Evolutionary conservation across 2,113 vertebrate species (phyloP).

Genomic region (Raja brachyura): DNA sequence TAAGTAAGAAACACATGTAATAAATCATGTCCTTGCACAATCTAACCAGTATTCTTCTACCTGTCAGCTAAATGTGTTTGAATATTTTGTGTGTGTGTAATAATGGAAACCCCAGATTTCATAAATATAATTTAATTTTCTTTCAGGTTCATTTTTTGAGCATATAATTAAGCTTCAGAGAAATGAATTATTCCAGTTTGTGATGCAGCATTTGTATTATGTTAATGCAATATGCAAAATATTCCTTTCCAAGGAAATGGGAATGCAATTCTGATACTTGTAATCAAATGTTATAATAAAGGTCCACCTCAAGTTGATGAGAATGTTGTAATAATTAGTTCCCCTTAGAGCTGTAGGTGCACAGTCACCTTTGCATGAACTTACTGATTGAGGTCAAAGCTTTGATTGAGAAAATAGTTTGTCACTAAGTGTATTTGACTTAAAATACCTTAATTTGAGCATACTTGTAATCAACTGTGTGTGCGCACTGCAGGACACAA

Average conservation of each 20-base stretch:
- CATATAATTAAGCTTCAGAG: not conserved
- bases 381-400: not conserved
- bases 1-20: constrained; percentile 15
- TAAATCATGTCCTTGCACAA: not conserved
- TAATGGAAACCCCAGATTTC: not conserved
- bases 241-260: not conserved
- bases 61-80: constrained; percentile 47
- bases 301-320: not conserved
- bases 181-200: not conserved
- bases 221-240: not conserved
- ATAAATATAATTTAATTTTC: not conserved
- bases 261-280: not conserved
- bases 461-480: not conserved
- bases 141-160: not conserved
- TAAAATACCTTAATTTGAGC: not conserved
- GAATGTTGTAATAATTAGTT: not conserved
- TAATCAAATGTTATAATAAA: not conserved
- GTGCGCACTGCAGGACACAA: not conserved
- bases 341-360: not conserved
- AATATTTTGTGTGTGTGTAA: constrained; percentile 47
- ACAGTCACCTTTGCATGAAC: not conserved
- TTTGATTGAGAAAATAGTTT: not conserved
- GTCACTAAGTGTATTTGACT: not conserved
- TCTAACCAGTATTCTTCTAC: not conserved
- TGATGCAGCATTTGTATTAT: not conserved